phyloP scores from a whole-genome alignment of 2,888 invertebrate species.

The Meiosimyza decipiens region DNA sequence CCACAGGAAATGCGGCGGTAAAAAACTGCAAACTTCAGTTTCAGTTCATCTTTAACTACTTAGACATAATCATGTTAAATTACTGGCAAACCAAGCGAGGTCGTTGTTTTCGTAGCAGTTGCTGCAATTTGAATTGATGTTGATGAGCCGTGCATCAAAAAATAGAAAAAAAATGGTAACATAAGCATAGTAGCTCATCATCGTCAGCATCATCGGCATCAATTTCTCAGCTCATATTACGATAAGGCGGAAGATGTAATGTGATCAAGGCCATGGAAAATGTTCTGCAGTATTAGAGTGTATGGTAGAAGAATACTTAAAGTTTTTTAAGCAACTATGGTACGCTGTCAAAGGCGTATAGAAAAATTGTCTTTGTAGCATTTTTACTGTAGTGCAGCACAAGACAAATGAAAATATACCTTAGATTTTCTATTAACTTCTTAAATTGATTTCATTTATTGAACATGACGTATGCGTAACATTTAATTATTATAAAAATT shows the following conservation, averaged over 20 bases:
- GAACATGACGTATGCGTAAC: no score
- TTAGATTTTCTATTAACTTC: no score
- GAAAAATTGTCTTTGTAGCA: no score
- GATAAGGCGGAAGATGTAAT: conserved; percentile 48
- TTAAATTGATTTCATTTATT: no score
- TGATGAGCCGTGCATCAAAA: conserved; percentile 8
- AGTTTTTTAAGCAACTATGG: no score
- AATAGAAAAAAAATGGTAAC: neutral
- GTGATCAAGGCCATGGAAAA: conserved; percentile 63
- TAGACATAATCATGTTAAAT: conserved; percentile 63
- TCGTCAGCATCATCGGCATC: conserved; percentile 5
- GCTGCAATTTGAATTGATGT: conserved; percentile 9
- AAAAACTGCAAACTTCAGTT: neutral
- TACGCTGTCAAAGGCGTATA: no score
- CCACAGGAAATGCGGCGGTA: neutral
- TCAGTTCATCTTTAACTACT: neutral
- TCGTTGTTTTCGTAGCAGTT: neutral
- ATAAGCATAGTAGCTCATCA: conserved; percentile 22
- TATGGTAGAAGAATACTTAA: conserved; percentile 14
- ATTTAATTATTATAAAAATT: no score
- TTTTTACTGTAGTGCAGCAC: no score
- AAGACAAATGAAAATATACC: no score
- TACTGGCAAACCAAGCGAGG: conserved; percentile 53
- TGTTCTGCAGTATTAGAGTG: conserved; percentile 47
- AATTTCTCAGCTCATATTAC: conserved; percentile 20